phyloP scores from a whole-genome alignment of 2,888 invertebrate species.

The Lochmaea crataegi region DNA sequence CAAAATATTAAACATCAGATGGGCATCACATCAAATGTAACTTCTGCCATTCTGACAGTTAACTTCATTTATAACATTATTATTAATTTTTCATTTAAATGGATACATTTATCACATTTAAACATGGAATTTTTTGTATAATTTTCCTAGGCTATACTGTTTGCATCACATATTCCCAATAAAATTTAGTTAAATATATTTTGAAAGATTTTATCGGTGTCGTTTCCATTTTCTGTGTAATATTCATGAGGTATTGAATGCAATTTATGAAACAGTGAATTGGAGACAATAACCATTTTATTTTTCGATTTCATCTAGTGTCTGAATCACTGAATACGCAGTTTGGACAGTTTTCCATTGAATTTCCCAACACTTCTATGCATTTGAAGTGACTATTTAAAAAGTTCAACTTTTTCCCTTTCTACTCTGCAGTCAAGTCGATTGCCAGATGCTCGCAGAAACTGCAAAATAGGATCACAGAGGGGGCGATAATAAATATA shows the following conservation, averaged over 20 bases:
- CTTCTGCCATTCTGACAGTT: too few species aligned
- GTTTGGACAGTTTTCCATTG: slow-evolving; percentile 36
- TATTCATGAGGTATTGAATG: slow-evolving; percentile 23
- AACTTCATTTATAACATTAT: too few species aligned
- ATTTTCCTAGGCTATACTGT: background rate
- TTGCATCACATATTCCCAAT: background rate
- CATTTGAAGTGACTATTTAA: slow-evolving; percentile 36
- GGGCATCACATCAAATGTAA: too few species aligned
- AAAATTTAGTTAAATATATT: slow-evolving; percentile 11
- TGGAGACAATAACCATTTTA: slow-evolving; percentile 35
- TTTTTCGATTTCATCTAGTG: slow-evolving; percentile 36
- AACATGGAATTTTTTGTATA: background rate
- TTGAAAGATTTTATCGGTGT: slow-evolving; percentile 14
- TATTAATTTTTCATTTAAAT: too few species aligned
- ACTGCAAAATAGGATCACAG: background rate
- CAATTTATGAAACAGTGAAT: slow-evolving; percentile 29
- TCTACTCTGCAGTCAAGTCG: slow-evolving; percentile 16
- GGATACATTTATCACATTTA: too few species aligned
- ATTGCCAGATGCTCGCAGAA: slow-evolving; percentile 24
- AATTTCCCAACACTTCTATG: slow-evolving; percentile 32
- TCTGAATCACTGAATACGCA: slow-evolving; percentile 34
- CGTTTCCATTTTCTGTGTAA: slow-evolving; percentile 18
- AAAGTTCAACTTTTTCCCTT: slow-evolving; percentile 24
- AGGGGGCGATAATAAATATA: too few species aligned
- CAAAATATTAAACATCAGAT: too few species aligned